phyloP scores from a whole-genome alignment of 1,140 invertebrate genomes.

The Mamestra configurata region DNA sequence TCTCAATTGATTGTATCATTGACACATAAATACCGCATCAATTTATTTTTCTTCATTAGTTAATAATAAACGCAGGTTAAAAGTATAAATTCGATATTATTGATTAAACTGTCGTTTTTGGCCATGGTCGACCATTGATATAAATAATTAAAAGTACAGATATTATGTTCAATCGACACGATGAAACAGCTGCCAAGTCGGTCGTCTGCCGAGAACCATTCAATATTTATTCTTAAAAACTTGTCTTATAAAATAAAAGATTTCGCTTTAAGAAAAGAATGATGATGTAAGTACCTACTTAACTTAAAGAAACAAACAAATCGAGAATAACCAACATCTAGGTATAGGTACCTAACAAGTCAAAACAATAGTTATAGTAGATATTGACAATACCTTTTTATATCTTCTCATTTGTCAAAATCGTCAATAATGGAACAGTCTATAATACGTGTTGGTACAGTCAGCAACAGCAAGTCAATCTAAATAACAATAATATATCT shows the following conservation, averaged over 20 bases:
- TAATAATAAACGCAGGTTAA: slow-evolving; percentile 26
- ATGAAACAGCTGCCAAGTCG: not conserved
- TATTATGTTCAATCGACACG: not conserved
- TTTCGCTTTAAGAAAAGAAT: not conserved
- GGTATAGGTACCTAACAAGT: not conserved
- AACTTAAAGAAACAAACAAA: not conserved
- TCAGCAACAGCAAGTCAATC: not conserved
- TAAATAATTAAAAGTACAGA: slow-evolving; percentile 2
- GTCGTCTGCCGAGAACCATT: not conserved
- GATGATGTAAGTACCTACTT: not conserved
- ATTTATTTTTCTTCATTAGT: slow-evolving; percentile 38
- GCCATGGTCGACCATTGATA: not conserved
- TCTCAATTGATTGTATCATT: slow-evolving; percentile 32
- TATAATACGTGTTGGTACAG: not conserved
- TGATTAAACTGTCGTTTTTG: slow-evolving; percentile 17
- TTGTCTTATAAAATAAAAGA: not conserved
- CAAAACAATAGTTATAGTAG: not conserved
- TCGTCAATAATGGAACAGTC: too few relatives aligned
- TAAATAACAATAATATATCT: too few relatives aligned
- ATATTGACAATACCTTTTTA: not conserved
- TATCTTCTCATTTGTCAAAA: not conserved
- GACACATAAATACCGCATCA: slow-evolving; percentile 34
- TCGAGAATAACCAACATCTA: not conserved
- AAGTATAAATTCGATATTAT: slow-evolving; percentile 12
- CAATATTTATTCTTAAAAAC: not conserved